Conservation (phyloP, 2,888 invertebrate species). For the Heteromyza rotundicornis region DNA sequence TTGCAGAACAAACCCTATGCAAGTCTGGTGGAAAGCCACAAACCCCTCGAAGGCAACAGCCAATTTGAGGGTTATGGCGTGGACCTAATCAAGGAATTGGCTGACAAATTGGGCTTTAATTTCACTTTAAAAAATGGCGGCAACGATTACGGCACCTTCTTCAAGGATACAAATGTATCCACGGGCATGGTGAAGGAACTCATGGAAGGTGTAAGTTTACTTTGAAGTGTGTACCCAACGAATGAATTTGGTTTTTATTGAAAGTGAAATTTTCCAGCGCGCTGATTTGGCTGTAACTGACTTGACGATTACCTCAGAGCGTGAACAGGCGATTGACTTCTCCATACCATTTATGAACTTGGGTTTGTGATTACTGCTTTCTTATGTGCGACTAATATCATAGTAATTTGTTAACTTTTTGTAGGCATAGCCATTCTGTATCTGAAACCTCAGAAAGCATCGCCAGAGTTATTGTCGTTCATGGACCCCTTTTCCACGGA, state of each 20-base stretch:
- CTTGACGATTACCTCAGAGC: slow-evolving; percentile 83
- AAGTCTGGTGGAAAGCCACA: slow-evolving; percentile 76
- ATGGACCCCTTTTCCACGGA: slow-evolving; percentile 85
- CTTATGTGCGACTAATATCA: neutral
- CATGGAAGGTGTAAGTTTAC: slow-evolving; percentile 66
- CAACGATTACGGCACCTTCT: slow-evolving; percentile 76
- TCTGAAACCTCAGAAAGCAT: slow-evolving; percentile 81
- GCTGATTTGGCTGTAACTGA: slow-evolving; percentile 93
- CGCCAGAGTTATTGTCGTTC: slow-evolving; percentile 89
- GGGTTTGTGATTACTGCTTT: slow-evolving; percentile 57
- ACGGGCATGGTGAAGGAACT: slow-evolving; percentile 88
- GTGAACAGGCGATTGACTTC: slow-evolving; percentile 89
- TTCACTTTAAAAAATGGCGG: slow-evolving; percentile 80
- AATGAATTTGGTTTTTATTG: neutral
- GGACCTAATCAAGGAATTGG: slow-evolving; percentile 81
- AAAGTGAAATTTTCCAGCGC: slow-evolving; percentile 66
- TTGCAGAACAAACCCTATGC: slow-evolving; percentile 78
- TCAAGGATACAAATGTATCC: slow-evolving; percentile 71
- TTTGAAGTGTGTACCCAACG: neutral
- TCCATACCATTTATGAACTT: slow-evolving; percentile 96
- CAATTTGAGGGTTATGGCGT: slow-evolving; percentile 87
- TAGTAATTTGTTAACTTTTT: slow-evolving; percentile 12
- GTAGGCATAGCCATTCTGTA: slow-evolving; percentile 88
- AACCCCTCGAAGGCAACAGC: slow-evolving; percentile 75
- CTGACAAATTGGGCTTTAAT: slow-evolving; percentile 79